phyloP scores from a whole-genome alignment of 2,113 vertebrate species.

The Melospiza georgiana region DNA sequence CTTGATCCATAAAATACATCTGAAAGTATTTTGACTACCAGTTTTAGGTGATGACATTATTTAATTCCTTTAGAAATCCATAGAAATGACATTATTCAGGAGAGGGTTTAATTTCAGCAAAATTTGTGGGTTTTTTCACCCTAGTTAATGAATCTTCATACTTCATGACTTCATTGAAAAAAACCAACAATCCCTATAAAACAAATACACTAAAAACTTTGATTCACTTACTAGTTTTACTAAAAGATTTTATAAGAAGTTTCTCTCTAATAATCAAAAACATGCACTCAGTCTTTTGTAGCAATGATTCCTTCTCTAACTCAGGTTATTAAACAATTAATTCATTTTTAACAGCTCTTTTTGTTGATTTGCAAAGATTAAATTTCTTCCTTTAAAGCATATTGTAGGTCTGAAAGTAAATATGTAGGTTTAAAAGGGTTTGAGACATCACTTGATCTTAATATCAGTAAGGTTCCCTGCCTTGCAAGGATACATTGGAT shows the following conservation, averaged over 20 bases:
- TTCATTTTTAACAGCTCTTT: not conserved
- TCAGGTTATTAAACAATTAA: not conserved
- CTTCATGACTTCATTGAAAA: not conserved
- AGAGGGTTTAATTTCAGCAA: not conserved
- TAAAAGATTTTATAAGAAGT: not conserved
- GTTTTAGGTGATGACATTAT: not conserved
- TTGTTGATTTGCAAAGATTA: not conserved
- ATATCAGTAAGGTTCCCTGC: not conserved
- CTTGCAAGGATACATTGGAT: not conserved
- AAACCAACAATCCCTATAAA: not conserved
- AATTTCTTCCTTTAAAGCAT: not conserved
- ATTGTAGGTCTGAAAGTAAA: not conserved
- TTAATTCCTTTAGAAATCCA: not conserved
- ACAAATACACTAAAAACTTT: not conserved
- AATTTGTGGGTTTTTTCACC: not conserved
- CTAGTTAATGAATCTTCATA: not conserved
- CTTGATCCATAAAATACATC: slow-evolving; percentile 26
- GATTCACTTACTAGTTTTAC: not conserved
- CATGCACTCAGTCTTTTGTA: not conserved
- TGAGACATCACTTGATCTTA: not conserved
- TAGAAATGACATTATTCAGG: not conserved
- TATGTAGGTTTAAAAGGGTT: not conserved
- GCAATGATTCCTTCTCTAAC: not conserved
- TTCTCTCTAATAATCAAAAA: not conserved
- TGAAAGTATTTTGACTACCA: not conserved